Base-by-base conservation (phyloP, 2,888 invertebrate species). In the Pegoplata infirma region DNA sequence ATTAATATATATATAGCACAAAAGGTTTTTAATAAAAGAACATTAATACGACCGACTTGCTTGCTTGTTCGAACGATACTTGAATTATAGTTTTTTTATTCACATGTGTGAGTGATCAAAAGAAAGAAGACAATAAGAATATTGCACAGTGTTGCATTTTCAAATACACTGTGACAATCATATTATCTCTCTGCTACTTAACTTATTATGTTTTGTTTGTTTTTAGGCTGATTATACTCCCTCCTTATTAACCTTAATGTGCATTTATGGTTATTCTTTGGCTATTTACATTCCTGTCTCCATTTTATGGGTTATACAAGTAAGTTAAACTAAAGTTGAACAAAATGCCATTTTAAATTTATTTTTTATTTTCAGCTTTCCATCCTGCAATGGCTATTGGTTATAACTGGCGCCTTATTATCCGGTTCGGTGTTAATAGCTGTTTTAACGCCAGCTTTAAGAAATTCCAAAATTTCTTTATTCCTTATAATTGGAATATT, bases 251-350 rank as follows among this genome's bases (percentile, higher is more conserved):
- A 97, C 98, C 82, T 91, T 98, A 8, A 92, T 98, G 86, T 98
- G 98, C 88, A 92, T 98, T 8, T 99, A 98, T 86, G 99, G 98
- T 7, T 99, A 99, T 89, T 98, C 98, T 0, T 91, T 99, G 53
- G 93, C 97, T 32, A 96, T 98, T 85, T 99, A 97, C 90, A 93
- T 99, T 85, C 98, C 98, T 4, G 95, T 97, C 7, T 96, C 98
- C 2, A 93, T 98, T 81, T 90, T 98, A 46, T 98, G 98, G 97
- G 94, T 96, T 0, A 95, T 98, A 84, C 95, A 94, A 88, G 91
- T 93, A 67, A 85, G 82, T 44, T n/a, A 25, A 25, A 5, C 25
- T 49, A 1, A 16, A n/a, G n/a, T n/a, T n/a, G n/a, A n/a, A n/a
- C n/a, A n/a, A n/a, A n/a, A n/a, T n/a, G n/a, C n/a, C n/a, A 67